These are phyloP conservation scores for Prosapia bicincta DNA, from an alignment of 2,888 invertebrate genomes.

Conservation along the genomic window DNA sequence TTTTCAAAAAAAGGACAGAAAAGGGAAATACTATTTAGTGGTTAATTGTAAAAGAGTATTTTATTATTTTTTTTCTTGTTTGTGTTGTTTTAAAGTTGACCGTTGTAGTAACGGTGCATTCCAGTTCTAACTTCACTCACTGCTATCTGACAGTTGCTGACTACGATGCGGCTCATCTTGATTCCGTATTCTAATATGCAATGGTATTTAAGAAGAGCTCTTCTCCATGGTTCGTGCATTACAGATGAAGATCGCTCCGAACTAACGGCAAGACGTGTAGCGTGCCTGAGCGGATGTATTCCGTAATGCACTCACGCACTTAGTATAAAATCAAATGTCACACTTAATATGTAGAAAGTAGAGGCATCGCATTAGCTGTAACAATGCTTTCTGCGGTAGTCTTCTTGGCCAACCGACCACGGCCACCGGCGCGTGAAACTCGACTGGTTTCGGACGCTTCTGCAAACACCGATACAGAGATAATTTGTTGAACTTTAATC, in stretches of 20 bases:
- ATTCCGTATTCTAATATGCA: not conserved
- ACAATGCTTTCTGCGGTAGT: not conserved
- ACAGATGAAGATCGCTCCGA: not conserved
- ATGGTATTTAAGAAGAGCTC: not conserved
- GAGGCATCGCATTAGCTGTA: not conserved
- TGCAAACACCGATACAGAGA: too few species aligned
- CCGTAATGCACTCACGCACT: not conserved
- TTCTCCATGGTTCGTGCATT: not conserved
- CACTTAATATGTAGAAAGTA: constrained; percentile 2
- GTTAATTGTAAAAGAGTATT: too few species aligned
- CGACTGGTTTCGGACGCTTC: too few species aligned
- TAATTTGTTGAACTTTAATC: too few species aligned
- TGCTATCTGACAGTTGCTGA: too few species aligned
- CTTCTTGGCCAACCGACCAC: not conserved
- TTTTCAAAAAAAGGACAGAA: too few species aligned
- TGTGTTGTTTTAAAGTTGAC: too few species aligned
- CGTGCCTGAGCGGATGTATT: not conserved
- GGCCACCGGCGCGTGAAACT: too few species aligned
- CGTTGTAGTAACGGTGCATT: too few species aligned
- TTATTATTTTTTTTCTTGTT: too few species aligned
- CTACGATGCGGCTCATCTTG: not conserved
- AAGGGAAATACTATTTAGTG: too few species aligned
- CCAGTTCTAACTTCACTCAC: too few species aligned
- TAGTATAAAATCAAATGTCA: not conserved
- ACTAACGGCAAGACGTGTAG: not conserved